Evolutionary conservation across 53 echinoderm and acorn worm genomes (phyloP).

Genomic region (Apostichopus leukothele): DNA sequence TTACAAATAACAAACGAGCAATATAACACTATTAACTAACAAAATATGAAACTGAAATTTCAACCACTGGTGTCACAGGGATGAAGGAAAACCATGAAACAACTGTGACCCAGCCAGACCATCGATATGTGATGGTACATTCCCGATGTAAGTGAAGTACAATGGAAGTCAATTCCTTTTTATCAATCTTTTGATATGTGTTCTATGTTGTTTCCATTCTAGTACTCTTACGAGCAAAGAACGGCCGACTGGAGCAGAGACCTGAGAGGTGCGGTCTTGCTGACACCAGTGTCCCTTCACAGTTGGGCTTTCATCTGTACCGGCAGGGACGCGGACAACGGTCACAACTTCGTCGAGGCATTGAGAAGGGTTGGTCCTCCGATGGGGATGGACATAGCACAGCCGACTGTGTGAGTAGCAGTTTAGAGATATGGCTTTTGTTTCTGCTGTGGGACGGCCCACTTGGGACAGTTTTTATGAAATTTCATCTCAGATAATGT

Average conservation of each 20-base stretch:
- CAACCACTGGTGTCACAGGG: too few relatives aligned
- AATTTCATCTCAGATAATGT: too few relatives aligned
- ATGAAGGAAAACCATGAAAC: too few relatives aligned
- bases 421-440: too few relatives aligned
- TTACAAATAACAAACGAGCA: too few relatives aligned
- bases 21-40: too few relatives aligned
- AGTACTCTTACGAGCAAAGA: constrained; percentile 58
- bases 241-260: constrained; percentile 78
- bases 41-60: too few relatives aligned
- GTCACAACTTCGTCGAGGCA: constrained; percentile 59
- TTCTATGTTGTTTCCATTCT: not conserved
- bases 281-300: constrained; percentile 26
- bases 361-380: constrained; percentile 63
- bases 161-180: not conserved
- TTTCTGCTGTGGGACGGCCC: too few relatives aligned
- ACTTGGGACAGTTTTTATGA: too few relatives aligned
- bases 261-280: constrained; percentile 53
- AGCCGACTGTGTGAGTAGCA: constrained; percentile 63
- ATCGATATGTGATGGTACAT: too few relatives aligned
- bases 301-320: constrained; percentile 74
- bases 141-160: too few relatives aligned
- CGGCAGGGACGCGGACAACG: constrained; percentile 44
- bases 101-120: too few relatives aligned
- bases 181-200: not conserved
- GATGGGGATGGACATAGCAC: constrained; percentile 69